A percentile compares a stretch with the other conserved stretches of the same genome.
Conservation (phyloP, 2,888 invertebrate genomes). For the Erpobdella octoculata region DNA sequence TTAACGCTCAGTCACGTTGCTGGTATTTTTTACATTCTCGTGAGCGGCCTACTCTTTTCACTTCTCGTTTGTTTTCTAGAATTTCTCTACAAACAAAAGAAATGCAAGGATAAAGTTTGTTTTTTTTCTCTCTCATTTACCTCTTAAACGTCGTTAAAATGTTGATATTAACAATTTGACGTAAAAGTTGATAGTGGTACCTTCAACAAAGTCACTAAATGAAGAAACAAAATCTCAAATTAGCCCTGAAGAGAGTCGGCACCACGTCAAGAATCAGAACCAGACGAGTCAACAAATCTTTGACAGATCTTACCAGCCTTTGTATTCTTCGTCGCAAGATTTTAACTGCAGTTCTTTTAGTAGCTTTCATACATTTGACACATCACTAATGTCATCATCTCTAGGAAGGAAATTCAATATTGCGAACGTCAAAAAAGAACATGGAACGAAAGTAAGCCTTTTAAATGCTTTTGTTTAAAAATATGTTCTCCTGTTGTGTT, state of each 20-base stretch:
- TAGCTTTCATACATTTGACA: neutral
- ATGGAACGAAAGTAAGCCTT: neutral
- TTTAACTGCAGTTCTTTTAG: neutral
- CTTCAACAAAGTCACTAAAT: no score
- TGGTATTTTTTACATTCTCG: constrained; percentile 31
- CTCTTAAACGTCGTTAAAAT: no score
- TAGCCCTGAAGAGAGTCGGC: no score
- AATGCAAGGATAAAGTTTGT: no score
- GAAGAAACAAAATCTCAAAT: no score
- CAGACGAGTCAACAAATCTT: neutral
- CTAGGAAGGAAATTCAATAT: neutral
- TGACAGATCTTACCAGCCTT: neutral
- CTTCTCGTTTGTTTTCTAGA: constrained; percentile 23
- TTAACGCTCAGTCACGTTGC: constrained; percentile 32
- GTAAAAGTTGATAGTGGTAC: no score
- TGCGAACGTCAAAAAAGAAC: no score
- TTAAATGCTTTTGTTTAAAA: neutral
- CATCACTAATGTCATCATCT: neutral
- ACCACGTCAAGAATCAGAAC: no score
- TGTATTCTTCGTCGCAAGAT: neutral
- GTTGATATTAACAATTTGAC: no score
- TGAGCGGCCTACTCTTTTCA: constrained; percentile 26
- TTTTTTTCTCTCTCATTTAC: neutral
- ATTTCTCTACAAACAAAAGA: constrained; percentile 18
- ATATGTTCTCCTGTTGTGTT: neutral